Percentiles rank a stretch among this genome's conserved stretches.
Conservation (phyloP, 2,113 vertebrate genomes). For the Dasyornis broadbenti region DNA sequence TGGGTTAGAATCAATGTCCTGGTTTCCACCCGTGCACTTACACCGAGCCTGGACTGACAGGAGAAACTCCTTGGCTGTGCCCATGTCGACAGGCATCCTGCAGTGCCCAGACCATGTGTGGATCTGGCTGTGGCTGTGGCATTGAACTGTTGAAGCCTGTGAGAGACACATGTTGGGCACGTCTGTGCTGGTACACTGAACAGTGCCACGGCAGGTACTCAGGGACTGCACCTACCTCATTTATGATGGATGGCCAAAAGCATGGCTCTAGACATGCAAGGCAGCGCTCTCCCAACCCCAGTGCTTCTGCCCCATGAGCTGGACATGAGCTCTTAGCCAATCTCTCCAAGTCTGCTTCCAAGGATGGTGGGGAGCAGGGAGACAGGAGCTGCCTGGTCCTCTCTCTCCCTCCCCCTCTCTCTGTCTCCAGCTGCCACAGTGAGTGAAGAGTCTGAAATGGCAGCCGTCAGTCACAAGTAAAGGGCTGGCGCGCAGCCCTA, state of each 20-base stretch:
- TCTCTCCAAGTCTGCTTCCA: background rate
- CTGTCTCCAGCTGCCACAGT: background rate
- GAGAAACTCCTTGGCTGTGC: background rate
- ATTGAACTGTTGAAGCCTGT: rapidly evolving
- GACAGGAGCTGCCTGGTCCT: background rate
- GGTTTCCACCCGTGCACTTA: background rate
- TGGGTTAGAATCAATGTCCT: background rate
- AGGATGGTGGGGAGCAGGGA: background rate
- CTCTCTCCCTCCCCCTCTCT: background rate
- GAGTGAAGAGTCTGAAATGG: background rate
- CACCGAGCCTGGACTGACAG: background rate
- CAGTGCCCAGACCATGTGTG: background rate
- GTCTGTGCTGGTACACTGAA: background rate
- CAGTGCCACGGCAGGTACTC: rapidly evolving
- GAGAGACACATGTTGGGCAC: background rate
- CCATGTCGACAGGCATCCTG: background rate
- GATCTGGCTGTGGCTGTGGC: background rate
- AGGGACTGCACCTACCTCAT: background rate
- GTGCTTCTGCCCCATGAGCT: background rate
- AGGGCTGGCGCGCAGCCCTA: background rate
- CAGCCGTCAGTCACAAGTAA: background rate
- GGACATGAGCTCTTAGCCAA: background rate
- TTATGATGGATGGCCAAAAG: background rate
- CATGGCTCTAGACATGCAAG: background rate
- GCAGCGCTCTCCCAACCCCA: background rate